Conservation (phyloP, 1,140 invertebrate species). For the Ericerus pela region DNA sequence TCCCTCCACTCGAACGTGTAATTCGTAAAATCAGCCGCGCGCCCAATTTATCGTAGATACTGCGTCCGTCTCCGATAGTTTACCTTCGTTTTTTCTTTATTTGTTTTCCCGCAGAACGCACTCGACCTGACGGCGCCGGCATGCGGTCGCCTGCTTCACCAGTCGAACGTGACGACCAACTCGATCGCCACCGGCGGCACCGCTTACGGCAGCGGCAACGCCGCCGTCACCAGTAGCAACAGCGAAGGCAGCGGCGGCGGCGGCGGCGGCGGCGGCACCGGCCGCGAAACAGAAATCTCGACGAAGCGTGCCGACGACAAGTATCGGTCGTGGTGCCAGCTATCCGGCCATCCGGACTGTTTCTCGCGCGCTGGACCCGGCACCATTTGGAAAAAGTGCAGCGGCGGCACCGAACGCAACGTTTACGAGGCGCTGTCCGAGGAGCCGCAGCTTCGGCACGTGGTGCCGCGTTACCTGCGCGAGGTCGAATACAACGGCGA, state of each 20-base stretch:
- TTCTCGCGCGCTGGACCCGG: constrained; percentile 85
- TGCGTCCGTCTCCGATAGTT: too few relatives aligned
- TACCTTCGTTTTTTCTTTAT: too few relatives aligned
- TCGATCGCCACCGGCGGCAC: background rate
- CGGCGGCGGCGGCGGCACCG: constrained; percentile 16
- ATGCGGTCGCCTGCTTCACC: constrained; percentile 61
- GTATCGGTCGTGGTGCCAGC: constrained; percentile 61
- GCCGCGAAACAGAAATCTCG: background rate
- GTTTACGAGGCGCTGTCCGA: constrained; percentile 68
- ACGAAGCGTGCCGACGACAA: background rate
- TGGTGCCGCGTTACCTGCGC: constrained; percentile 69
- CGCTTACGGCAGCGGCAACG: background rate
- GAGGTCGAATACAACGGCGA: constrained; percentile 74
- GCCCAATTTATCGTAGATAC: too few relatives aligned
- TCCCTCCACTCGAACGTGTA: too few relatives aligned
- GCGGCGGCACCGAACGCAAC: constrained; percentile 46
- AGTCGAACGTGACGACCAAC: background rate
- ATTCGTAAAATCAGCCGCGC: too few relatives aligned
- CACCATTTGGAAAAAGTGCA: constrained; percentile 28
- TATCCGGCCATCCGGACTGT: constrained; percentile 83
- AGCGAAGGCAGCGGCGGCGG: background rate
- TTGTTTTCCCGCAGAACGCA: constrained; percentile 53
- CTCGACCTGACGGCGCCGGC: constrained; percentile 82
- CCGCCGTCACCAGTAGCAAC: background rate
- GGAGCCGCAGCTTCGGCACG: constrained; percentile 47